phyloP scores from a whole-genome alignment of 2,797 vertebrate species.

The Denticeps clupeoides region DNA sequence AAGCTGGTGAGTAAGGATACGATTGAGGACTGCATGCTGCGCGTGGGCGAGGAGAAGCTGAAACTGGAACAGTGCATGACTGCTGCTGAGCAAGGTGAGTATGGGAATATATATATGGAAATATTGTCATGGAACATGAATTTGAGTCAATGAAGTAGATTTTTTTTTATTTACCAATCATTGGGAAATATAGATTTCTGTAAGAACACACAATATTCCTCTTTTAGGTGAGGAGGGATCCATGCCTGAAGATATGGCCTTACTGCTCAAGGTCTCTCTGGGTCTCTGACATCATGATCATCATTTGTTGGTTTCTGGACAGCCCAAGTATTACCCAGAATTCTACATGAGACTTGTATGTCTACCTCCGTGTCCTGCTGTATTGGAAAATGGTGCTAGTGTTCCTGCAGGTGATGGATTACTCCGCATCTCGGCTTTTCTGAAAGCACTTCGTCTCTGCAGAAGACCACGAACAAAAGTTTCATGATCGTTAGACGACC shows the following conservation, averaged over 20 bases:
- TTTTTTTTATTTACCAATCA: neutral
- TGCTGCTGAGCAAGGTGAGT: slow-evolving; percentile 70
- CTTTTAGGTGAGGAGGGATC: slow-evolving; percentile 67
- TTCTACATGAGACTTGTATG: no score
- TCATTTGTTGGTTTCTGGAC: no score
- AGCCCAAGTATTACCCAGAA: no score
- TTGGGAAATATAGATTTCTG: no score
- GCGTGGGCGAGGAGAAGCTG: slow-evolving; percentile 82
- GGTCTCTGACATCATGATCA: slow-evolving; percentile 63
- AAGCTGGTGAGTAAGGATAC: slow-evolving; percentile 82
- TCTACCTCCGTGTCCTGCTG: no score
- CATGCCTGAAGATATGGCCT: slow-evolving; percentile 85
- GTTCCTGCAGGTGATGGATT: no score
- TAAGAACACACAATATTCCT: neutral
- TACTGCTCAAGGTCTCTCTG: slow-evolving; percentile 80
- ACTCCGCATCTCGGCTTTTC: no score
- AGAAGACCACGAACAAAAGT: no score
- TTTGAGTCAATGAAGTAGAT: neutral
- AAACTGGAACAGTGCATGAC: slow-evolving; percentile 95
- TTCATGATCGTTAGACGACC: no score
- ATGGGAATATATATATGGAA: neutral
- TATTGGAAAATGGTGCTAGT: no score
- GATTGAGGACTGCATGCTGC: slow-evolving; percentile 89
- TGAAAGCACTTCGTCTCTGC: no score
- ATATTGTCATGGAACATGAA: neutral